phyloP scores from a whole-genome alignment of 2,888 invertebrate genomes.

The Cosmia pyralina region DNA sequence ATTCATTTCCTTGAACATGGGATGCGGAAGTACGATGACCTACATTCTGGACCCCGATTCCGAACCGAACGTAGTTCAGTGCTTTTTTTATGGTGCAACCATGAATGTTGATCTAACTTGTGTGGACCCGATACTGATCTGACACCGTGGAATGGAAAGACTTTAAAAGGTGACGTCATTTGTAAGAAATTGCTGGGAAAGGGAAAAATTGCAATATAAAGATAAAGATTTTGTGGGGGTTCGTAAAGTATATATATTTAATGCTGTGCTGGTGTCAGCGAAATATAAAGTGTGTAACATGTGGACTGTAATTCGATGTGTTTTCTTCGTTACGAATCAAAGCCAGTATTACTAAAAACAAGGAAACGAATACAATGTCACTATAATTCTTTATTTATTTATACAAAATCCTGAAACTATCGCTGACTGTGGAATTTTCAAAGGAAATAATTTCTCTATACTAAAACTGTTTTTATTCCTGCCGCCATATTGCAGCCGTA shows the following conservation, averaged over 20 bases:
- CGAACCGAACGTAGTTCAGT: slow-evolving; percentile 47
- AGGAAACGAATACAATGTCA: not conserved
- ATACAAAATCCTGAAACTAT: not conserved
- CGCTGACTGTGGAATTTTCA: not conserved
- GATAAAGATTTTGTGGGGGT: slow-evolving; percentile 51
- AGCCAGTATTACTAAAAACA: not conserved
- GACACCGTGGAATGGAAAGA: slow-evolving; percentile 21
- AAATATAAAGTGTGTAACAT: slow-evolving; percentile 30
- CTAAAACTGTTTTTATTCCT: slow-evolving; percentile 24
- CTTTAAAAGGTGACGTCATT: slow-evolving; percentile 52
- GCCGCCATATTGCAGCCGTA: slow-evolving; percentile 28
- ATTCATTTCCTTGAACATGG: slow-evolving; percentile 57
- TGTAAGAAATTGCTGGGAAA: slow-evolving; percentile 13
- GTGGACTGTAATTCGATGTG: slow-evolving; percentile 18
- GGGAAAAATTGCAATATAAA: slow-evolving; percentile 39
- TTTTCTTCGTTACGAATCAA: slow-evolving; percentile 27
- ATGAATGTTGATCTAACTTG: slow-evolving; percentile 38
- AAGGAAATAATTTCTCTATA: not conserved
- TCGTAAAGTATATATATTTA: slow-evolving; percentile 44
- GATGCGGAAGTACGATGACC: slow-evolving; percentile 54
- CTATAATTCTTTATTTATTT: not conserved
- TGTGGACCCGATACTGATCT: slow-evolving; percentile 36
- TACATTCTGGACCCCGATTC: slow-evolving; percentile 53
- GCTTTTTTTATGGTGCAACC: slow-evolving; percentile 46
- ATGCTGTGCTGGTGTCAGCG: slow-evolving; percentile 21